Evolutionary conservation across 2,888 invertebrate species (phyloP).

Genomic region (Drosophila incognita): DNA sequence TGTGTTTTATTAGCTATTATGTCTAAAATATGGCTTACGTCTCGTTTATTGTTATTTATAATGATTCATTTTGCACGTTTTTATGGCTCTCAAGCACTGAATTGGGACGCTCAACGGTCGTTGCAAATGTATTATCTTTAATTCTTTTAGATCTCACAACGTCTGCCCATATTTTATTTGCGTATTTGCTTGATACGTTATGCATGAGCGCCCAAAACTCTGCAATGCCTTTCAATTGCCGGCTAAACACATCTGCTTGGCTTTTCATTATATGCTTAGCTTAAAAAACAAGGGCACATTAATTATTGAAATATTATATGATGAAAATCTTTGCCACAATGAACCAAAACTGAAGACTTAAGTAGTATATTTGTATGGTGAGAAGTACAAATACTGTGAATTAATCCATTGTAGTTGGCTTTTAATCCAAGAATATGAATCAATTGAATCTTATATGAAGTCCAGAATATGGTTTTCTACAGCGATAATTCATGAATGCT

Average conservation of each 20-base stretch:
- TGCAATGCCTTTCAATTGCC: slow-evolving; percentile 17
- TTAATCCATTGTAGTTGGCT: neutral
- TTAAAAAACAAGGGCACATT: neutral
- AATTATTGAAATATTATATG: neutral
- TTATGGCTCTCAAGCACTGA: slow-evolving; percentile 68
- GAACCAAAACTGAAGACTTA: neutral
- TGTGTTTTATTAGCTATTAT: slow-evolving; percentile 80
- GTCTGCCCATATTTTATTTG: slow-evolving; percentile 25
- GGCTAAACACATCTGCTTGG: neutral
- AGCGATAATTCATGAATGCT: neutral
- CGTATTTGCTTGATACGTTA: slow-evolving; percentile 18
- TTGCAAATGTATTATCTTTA: slow-evolving; percentile 31
- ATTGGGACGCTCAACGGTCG: slow-evolving; percentile 37
- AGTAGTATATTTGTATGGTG: neutral
- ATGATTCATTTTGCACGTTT: slow-evolving; percentile 78
- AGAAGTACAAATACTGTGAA: neutral
- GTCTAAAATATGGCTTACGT: slow-evolving; percentile 74
- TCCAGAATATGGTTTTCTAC: neutral
- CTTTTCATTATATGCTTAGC: neutral
- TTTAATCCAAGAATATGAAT: neutral
- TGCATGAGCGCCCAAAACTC: slow-evolving; percentile 6
- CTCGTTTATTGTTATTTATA: slow-evolving; percentile 78
- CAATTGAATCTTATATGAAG: neutral
- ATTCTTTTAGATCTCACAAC: slow-evolving; percentile 14
- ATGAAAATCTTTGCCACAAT: neutral